phyloP scores from a whole-genome alignment of 2,888 invertebrate genomes.

The Watsonalla cultraria region DNA sequence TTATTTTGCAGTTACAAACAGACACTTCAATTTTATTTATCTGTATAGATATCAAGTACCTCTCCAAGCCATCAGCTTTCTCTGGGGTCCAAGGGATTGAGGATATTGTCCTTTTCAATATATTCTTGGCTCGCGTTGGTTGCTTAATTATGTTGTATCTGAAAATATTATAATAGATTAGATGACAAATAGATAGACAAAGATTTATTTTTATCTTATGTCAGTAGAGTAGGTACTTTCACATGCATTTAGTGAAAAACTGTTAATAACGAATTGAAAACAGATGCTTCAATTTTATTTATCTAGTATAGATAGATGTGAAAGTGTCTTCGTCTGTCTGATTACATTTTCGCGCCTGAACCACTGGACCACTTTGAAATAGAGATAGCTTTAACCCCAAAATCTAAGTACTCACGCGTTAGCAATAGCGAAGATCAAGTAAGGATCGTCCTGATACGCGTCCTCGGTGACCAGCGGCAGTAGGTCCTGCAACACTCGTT shows the following conservation, averaged over 20 bases:
- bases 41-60: conserved; percentile 36
- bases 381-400: too few relatives aligned
- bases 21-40: too few relatives aligned
- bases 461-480: conserved; percentile 84
- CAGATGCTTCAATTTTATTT: too few relatives aligned
- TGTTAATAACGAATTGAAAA: too few relatives aligned
- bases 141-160: conserved; percentile 93
- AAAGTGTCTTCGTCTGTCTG: too few relatives aligned
- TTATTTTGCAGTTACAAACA: too few relatives aligned
- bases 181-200: neutral
- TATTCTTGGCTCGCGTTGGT: conserved; percentile 93
- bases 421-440: conserved; percentile 91
- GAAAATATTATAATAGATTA: conserved; percentile 28
- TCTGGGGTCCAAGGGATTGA: conserved; percentile 95
- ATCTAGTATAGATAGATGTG: too few relatives aligned
- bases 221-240: too few relatives aligned
- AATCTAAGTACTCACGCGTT: conserved; percentile 73
- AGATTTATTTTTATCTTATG: too few relatives aligned
- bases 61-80: conserved; percentile 96
- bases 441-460: conserved; percentile 86
- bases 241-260: too few relatives aligned
- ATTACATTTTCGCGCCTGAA: too few relatives aligned
- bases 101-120: conserved; percentile 90
- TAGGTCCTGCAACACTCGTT: conserved; percentile 89
- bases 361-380: too few relatives aligned